phyloP scores from a whole-genome alignment of 2,888 invertebrate genomes.

The Agriotes lineatus region DNA sequence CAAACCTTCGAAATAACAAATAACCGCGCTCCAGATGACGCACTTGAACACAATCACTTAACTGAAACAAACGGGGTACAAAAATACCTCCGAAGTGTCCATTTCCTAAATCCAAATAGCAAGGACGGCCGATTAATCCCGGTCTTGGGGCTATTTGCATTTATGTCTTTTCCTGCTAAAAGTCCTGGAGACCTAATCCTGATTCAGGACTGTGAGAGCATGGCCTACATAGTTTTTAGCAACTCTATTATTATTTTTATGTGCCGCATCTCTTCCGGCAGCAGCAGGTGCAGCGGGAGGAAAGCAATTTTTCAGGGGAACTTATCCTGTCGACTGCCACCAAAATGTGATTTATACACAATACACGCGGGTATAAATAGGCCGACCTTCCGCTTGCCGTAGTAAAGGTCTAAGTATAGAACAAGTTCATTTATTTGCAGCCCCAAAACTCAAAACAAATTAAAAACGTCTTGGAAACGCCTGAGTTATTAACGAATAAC shows the following conservation, averaged over 20 bases:
- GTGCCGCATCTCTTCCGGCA: background rate
- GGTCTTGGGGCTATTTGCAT: background rate
- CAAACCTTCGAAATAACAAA: no score
- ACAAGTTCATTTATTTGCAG: background rate
- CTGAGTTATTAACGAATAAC: background rate
- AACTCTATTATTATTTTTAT: constrained; percentile 14
- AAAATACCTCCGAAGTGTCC: no score
- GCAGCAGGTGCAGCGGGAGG: background rate
- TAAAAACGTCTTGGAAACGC: background rate
- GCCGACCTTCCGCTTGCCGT: background rate
- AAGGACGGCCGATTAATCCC: background rate
- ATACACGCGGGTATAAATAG: background rate
- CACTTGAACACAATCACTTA: no score
- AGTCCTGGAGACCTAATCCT: constrained; percentile 12
- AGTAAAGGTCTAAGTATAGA: background rate
- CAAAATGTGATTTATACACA: constrained; percentile 2
- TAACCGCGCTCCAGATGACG: no score
- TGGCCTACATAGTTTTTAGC: constrained; percentile 9
- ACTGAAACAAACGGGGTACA: no score
- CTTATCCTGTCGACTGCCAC: background rate
- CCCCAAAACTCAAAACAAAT: constrained; percentile 4
- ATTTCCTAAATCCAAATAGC: background rate
- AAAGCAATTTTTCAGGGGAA: background rate
- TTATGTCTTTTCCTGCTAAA: constrained; percentile 2
- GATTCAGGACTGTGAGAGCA: background rate